Percentiles rank a stretch among this genome's conserved stretches.
phyloP scores from a whole-genome alignment of 2,113 vertebrate genomes.

The Crotophaga sulcirostris region DNA sequence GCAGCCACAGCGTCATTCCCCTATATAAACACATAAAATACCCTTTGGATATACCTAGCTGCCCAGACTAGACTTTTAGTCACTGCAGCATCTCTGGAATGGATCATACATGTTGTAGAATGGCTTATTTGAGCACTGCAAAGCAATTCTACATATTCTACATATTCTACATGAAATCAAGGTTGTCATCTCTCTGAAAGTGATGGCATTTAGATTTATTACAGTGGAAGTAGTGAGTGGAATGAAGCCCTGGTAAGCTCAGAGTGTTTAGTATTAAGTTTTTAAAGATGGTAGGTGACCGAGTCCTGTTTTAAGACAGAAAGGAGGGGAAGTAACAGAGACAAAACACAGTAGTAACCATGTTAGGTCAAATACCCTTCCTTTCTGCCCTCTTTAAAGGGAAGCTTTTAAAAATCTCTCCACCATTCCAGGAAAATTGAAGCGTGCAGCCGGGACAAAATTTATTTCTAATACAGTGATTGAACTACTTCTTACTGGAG shows the following conservation, averaged over 20 bases:
- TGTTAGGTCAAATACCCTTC: background rate
- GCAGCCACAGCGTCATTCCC: background rate
- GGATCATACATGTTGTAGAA: background rate
- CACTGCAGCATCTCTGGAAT: background rate
- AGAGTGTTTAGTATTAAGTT: background rate
- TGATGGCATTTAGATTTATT: background rate
- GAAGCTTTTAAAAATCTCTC: background rate
- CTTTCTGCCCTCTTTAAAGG: background rate
- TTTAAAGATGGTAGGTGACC: background rate
- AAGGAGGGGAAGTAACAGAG: background rate
- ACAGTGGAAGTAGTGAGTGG: background rate
- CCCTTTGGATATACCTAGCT: background rate
- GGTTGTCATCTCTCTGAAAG: background rate
- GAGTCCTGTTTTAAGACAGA: background rate
- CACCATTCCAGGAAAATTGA: background rate
- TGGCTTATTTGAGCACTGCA: background rate
- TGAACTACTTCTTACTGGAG: background rate
- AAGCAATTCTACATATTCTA: background rate
- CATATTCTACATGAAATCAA: background rate
- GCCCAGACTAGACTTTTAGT: background rate
- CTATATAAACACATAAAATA: background rate
- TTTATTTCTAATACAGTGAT: background rate
- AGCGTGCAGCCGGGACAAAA: background rate
- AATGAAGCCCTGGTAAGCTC: background rate
- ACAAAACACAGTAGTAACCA: background rate